Percentiles rank a stretch among this genome's conserved stretches.
Evolutionary conservation across 2,797 vertebrate genomes (phyloP).

Genomic region (Tiaroga cobitis): DNA sequence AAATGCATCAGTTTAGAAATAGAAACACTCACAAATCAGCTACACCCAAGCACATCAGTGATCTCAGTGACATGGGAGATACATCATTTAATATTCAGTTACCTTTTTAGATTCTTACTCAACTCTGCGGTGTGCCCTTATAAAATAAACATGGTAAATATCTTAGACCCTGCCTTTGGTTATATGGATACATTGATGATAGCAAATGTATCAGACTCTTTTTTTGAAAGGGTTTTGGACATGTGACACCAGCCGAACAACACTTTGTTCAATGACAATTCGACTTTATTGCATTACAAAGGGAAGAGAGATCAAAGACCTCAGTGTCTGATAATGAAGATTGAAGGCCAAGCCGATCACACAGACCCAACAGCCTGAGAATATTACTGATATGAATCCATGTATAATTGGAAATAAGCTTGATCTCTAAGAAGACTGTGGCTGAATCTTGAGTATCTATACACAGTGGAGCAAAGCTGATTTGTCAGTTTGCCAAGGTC

Average conservation of each 20-base stretch:
- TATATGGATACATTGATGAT: background rate
- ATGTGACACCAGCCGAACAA: conserved; percentile 6
- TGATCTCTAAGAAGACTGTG: background rate
- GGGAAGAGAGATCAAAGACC: conserved; percentile 31
- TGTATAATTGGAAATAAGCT: conserved; percentile 1
- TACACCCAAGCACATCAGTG: conserved; percentile 12
- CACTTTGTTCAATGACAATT: conserved; percentile 8
- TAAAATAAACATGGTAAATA: conserved; percentile 19
- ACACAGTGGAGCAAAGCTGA: conserved; percentile 28
- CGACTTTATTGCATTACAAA: conserved; percentile 35
- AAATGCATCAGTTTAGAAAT: conserved; percentile 7
- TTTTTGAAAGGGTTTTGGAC: background rate
- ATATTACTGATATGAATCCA: conserved; percentile 17
- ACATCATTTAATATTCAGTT: conserved; percentile 8
- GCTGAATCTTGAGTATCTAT: conserved; percentile 30
- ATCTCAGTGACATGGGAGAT: background rate
- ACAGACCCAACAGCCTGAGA: background rate
- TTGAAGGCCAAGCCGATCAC: background rate
- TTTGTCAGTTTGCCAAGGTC: conserved; percentile 45
- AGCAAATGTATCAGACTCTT: conserved; percentile 15
- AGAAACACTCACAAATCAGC: background rate
- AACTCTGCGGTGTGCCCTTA: background rate
- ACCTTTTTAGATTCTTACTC: conserved; percentile 13
- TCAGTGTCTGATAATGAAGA: conserved; percentile 32
- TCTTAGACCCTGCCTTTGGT: background rate